Conservation (phyloP, 2,888 invertebrate species). For the Caenorhabditis becei region DNA sequence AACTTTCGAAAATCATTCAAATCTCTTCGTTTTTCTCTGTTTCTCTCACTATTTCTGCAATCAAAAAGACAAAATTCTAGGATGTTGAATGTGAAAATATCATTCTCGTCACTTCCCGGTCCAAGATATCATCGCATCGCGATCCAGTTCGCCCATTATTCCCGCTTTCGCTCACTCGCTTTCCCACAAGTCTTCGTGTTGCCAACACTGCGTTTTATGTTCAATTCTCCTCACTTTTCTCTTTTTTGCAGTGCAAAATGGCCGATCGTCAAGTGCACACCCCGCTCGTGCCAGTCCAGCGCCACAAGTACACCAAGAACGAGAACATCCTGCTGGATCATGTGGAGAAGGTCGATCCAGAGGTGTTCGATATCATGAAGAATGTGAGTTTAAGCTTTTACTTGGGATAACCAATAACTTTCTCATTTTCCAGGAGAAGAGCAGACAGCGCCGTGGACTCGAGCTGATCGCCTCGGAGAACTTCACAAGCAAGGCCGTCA, state of each 20-base stretch:
- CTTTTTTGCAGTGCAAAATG: constrained; percentile 57
- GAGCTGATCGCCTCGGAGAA: constrained; percentile 97
- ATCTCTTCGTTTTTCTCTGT: too few relatives aligned
- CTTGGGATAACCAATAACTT: neutral
- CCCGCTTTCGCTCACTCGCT: constrained; percentile 4
- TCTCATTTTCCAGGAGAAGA: constrained; percentile 86
- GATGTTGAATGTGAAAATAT: neutral
- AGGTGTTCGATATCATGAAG: constrained; percentile 88
- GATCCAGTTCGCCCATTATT: constrained; percentile 20
- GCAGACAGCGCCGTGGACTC: constrained; percentile 89
- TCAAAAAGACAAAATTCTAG: too few relatives aligned
- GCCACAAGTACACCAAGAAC: constrained; percentile 64
- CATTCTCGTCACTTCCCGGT: constrained; percentile 53
- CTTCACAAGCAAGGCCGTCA: constrained; percentile 83
- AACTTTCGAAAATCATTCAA: too few relatives aligned
- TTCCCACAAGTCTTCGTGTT: constrained; percentile 12
- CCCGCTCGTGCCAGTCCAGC: constrained; percentile 72
- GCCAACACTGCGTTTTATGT: constrained; percentile 26
- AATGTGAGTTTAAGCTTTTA: constrained; percentile 28
- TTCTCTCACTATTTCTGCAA: too few relatives aligned
- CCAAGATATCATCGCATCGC: constrained; percentile 34
- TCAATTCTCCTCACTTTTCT: neutral
- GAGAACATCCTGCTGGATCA: constrained; percentile 75
- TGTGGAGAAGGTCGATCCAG: constrained; percentile 89
- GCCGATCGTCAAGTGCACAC: constrained; percentile 70